Base-by-base conservation (phyloP, 2,888 invertebrate genomes). In the Zaprionus obscuricornis region DNA sequence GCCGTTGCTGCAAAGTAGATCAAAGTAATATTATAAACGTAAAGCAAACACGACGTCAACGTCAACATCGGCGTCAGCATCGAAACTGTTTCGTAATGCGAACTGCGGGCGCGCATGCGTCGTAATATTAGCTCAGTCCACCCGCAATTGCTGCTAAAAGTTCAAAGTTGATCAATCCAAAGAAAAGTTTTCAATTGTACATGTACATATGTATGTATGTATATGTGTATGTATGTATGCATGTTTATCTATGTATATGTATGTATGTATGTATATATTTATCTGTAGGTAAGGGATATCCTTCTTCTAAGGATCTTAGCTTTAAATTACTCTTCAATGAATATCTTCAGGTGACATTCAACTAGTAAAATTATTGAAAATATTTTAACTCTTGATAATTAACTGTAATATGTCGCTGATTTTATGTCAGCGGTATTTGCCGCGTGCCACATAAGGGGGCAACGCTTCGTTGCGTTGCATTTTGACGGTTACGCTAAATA, bases 101-200 rank as follows among this genome's bases (percentile, higher is more conserved):
- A 63, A 47, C 55, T 56, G 66, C 42, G 62, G 67, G 82, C 33
- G 66, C 65, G 63, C 82, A 84, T 75, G 69, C 82, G 67, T 55
- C 63, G 56, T 66, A 82, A 82, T 70, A 54, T 72, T 45, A 18
- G 36, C 17, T 7, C 24, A 10, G 31, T n/a, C 51, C 36, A 22
- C 13, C 39, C 27, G 24, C 55, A 43, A 47, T 63, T 63, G 57
- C 45, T 17, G 43, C 16, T 11, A 50, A 39, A 86, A 74, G 81
- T 86, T 81, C 86, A 81, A 68, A 84, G 86, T 74, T 84, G 70
- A 86, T 81, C 67, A 67, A 66, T 60, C 51, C 26, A 56, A 36
- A 43, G 55, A 40, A 52, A 39, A 5, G 13, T 27, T 2, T 36
- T 10, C 26, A 39, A 20, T 46, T 46, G n/a, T n/a, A n/a, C n/a